Conservation (phyloP, 2,797 vertebrate genomes). For the Stomatorhinus walkeri region DNA sequence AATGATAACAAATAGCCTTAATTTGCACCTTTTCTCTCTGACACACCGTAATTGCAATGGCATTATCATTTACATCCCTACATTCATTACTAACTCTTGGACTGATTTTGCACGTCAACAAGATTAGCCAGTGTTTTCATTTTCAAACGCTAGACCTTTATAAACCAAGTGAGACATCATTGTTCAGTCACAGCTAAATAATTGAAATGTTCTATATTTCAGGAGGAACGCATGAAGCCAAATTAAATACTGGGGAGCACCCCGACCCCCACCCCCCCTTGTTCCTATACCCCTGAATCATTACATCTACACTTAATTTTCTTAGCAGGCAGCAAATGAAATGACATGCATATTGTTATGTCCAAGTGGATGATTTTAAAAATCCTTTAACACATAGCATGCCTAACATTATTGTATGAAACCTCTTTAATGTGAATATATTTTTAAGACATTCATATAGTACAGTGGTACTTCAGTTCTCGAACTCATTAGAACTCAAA, state of each 20-base stretch:
- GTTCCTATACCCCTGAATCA: neutral
- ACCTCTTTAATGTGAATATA: neutral
- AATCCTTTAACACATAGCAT: neutral
- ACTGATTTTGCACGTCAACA: neutral
- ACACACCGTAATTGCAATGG: neutral
- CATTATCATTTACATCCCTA: neutral
- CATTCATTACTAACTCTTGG: neutral
- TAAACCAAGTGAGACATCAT: neutral
- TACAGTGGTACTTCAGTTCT: too few species aligned
- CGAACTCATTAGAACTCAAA: too few species aligned
- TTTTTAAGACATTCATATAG: neutral
- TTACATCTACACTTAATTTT: neutral
- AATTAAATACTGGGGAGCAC: neutral
- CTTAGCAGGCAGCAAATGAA: neutral
- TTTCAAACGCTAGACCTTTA: neutral
- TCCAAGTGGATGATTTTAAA: neutral
- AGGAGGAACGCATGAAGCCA: neutral
- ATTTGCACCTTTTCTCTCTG: neutral
- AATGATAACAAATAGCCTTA: neutral
- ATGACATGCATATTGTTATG: neutral
- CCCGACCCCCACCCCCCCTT: neutral
- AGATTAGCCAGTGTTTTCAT: neutral
- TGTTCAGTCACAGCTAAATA: neutral
- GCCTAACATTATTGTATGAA: neutral
- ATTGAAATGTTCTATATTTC: neutral